Evolutionary conservation across 1,140 invertebrate species (phyloP), one percentile per base, ranked within the genome.

Genomic region (Ostrea denselamellosa): DNA sequence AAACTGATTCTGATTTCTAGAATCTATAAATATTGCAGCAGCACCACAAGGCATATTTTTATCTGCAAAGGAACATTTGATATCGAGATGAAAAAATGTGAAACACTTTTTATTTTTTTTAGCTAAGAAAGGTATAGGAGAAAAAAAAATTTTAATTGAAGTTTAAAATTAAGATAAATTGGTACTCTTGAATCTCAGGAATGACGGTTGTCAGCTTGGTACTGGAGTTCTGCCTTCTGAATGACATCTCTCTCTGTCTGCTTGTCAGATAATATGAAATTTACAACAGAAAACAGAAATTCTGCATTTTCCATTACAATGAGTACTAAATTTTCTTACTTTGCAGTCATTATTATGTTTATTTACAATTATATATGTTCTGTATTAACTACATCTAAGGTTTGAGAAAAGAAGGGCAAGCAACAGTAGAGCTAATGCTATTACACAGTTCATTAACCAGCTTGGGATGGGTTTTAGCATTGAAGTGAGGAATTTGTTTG

Each of bases 401-500:
- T 77, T 77, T 19, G 68, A 14, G 25, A 25, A 25, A 77, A 34
- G 68, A 25, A 77, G 58, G 28, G 22, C 68, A 22, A 77, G 28
- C 25, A 77, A 77, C 68, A 77, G 68, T 14, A 10, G 14, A 77
- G 25, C 28, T 77, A 77, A 77, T 34, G 68, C 25, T 77, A 77
- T 77, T 77, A 77, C 68, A 77, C 68, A 77, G 25, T 77, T 77
- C 68, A 77, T 77, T 77, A 77, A 34, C 68, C 68, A 10, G 22
- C 68, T 77, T 25, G 9, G 28, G 68, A 77, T 77, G 68, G 25
- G 68, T 77, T 77, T 77, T 77, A 77, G 68, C 68, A 77, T 25
- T 77, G 68, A 34, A 77, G 68, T 77, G 68, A 77, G 68, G 68
- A 77, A 77, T 77, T 77, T 77, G 68, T 77, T 77, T 77, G 68